phyloP scores from a whole-genome alignment of 2,113 vertebrate genomes.

The Silurus asotus region DNA sequence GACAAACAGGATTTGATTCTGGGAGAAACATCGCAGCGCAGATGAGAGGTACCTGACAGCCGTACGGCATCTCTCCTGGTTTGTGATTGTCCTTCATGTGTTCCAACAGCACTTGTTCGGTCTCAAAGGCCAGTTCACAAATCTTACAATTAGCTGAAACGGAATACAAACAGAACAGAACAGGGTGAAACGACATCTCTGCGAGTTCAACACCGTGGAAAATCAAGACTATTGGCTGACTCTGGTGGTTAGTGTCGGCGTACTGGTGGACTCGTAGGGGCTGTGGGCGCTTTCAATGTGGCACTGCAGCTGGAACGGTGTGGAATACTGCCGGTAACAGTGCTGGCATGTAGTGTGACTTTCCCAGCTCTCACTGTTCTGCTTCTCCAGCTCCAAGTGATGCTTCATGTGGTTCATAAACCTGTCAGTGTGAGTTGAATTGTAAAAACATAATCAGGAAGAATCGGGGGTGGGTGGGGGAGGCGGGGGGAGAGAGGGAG shows the following conservation, averaged over 20 bases:
- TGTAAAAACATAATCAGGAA: not conserved
- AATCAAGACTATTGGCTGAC: not conserved
- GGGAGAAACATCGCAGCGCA: not conserved
- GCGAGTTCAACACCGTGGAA: not conserved
- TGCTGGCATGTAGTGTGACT: constrained; percentile 98
- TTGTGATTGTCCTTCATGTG: constrained; percentile 99
- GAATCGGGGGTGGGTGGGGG: not conserved
- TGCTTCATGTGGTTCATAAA: constrained; percentile 99
- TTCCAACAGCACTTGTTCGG: constrained; percentile 93
- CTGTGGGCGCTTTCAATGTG: constrained; percentile 97
- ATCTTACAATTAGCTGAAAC: constrained; percentile 92
- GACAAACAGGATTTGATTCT: constrained; percentile 4
- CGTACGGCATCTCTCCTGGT: constrained; percentile 98
- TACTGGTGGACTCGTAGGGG: constrained; percentile 90
- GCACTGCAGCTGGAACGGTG: constrained; percentile 97
- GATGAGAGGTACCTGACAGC: constrained; percentile 84
- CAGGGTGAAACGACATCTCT: not conserved
- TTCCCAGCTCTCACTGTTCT: constrained; percentile 97
- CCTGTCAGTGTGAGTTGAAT: constrained; percentile 64
- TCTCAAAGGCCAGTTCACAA: constrained; percentile 96
- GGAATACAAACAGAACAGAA: constrained; percentile 23
- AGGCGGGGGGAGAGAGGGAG: not conserved
- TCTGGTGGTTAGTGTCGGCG: constrained; percentile 50
- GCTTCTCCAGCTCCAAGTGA: constrained; percentile 96
- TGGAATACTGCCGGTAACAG: constrained; percentile 94